phyloP scores from a whole-genome alignment of 2,888 invertebrate genomes.

The Griposia aprilina region DNA sequence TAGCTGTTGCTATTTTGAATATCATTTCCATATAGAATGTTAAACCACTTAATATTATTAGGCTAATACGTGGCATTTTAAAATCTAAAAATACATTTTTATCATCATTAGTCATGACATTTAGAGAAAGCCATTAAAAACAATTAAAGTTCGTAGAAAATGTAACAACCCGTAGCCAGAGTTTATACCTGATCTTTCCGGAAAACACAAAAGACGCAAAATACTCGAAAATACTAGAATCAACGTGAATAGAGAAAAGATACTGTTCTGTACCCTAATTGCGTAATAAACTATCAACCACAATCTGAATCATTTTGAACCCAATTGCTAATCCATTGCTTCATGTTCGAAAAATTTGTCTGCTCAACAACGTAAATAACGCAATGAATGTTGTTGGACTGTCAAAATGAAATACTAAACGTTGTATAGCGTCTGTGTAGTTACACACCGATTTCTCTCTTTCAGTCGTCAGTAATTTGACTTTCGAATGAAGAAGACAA shows the following conservation, averaged over 20 bases:
- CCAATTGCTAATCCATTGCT: too few species aligned
- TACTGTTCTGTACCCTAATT: not conserved
- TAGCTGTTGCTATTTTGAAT: constrained; percentile 30
- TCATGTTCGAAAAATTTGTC: too few species aligned
- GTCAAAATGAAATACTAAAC: too few species aligned
- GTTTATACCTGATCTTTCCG: constrained; percentile 20
- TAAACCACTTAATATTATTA: constrained; percentile 19
- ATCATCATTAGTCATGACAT: constrained; percentile 33
- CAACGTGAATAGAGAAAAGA: not conserved
- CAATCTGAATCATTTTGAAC: too few species aligned
- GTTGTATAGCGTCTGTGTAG: too few species aligned
- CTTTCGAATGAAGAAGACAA: too few species aligned
- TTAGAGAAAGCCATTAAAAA: constrained; percentile 19
- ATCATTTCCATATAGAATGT: constrained; percentile 10
- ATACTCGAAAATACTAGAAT: not conserved
- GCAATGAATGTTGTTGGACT: too few species aligned
- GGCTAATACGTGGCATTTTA: constrained; percentile 25
- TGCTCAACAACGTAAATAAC: too few species aligned
- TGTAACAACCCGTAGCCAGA: not conserved
- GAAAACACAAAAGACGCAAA: constrained; percentile 18
- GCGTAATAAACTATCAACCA: too few species aligned
- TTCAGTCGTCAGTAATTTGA: too few species aligned
- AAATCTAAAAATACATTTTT: constrained; percentile 20
- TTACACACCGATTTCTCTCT: too few species aligned
- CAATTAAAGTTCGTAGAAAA: constrained; percentile 14